Evolutionary conservation across 2,888 invertebrate species (phyloP), one percentile per base, ranked within the genome.

Genomic region (Xestia sexstrigata): DNA sequence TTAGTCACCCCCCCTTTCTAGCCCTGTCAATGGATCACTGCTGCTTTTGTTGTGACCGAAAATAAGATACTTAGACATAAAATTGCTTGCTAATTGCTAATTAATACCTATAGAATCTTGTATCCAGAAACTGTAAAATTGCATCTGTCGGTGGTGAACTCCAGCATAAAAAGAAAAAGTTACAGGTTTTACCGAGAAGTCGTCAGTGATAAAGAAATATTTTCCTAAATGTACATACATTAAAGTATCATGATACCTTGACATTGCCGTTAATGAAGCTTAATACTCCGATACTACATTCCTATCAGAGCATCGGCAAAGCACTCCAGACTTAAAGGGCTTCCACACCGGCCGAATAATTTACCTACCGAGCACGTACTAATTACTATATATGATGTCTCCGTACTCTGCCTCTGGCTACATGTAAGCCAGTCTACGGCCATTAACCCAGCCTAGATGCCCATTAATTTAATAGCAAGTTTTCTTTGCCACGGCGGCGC

Each of bases 401-500:
- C 89, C 86, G 83, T 91, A 91, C 91, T 92, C 90, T 89, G 90
- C 91, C 89, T 88, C 87, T 77, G 78, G 77, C 79, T 74, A 78
- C 66, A 81, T 35, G 47, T 76, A 77, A 83, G 77, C 81, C 69
- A 78, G 82, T 74, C 79, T 78, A 72, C 76, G 77, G 68, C 76
- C 85, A 85, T 87, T 87, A 87, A 83, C 78, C 78, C 76, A 92
- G 92, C 90, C 91, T 89, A 89, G 89, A 89, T 90, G 91, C 86
- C 92, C 93, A 93, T 95, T 95, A 93, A 94, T 93, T 95, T 95
- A 93, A 95, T 93, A 93, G 93, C 92, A 85, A 89, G 91, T 93
- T 95, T 94, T 95, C 94, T 94, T 95, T 94, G 89, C 92, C 88
- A 90, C 91, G 84, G 84, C 85, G 80, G 88, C 92, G 92, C 92